Percentiles rank a stretch among this genome's conserved stretches.
phyloP scores from a whole-genome alignment of 2,888 invertebrate genomes.

The Steromphala cineraria region DNA sequence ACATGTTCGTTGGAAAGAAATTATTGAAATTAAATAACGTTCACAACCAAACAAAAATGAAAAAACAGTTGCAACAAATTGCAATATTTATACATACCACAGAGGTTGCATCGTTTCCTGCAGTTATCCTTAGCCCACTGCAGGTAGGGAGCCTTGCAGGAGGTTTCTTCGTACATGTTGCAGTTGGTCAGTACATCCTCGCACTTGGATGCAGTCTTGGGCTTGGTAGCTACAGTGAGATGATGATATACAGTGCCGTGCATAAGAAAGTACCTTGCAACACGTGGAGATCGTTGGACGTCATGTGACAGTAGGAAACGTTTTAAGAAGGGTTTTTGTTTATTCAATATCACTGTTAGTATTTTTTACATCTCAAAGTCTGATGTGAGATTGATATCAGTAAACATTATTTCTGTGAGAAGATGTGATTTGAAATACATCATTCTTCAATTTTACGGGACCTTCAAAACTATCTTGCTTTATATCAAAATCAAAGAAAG shows the following conservation, averaged over 20 bases:
- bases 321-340: neutral
- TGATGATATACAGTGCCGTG: neutral
- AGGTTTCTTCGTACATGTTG: slow-evolving; percentile 21
- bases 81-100: slow-evolving; percentile 34
- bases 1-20: too few relatives aligned
- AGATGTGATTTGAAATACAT: too few relatives aligned
- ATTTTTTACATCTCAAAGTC: too few relatives aligned
- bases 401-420: too few relatives aligned
- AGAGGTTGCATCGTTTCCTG: slow-evolving; percentile 43
- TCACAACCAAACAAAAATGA: too few relatives aligned
- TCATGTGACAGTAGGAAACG: neutral
- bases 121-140: slow-evolving; percentile 53
- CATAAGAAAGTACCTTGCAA: neutral
- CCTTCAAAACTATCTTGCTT: too few relatives aligned
- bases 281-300: neutral
- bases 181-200: slow-evolving; percentile 32
- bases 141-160: slow-evolving; percentile 40
- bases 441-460: too few relatives aligned
- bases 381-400: too few relatives aligned
- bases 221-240: slow-evolving; percentile 7
- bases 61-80: too few relatives aligned
- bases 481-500: too few relatives aligned
- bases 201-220: slow-evolving; percentile 25
- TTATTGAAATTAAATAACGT: too few relatives aligned
- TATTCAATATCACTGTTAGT: too few relatives aligned